phyloP scores from a whole-genome alignment of 2,113 vertebrate species.

The Myocastor coypus region DNA sequence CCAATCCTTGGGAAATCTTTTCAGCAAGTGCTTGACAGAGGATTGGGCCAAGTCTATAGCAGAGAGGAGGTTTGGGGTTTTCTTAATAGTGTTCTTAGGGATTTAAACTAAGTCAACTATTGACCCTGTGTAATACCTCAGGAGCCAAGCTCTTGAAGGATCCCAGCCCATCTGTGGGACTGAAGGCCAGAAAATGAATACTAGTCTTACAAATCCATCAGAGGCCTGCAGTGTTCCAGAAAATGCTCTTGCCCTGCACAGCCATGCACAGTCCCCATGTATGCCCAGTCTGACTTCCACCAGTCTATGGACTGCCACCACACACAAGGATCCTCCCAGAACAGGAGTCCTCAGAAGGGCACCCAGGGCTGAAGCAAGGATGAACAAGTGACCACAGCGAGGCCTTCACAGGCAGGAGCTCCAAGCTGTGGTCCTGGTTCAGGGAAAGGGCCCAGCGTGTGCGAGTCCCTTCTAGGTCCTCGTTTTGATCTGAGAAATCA shows the following conservation, averaged over 20 bases:
- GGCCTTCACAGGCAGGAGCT: neutral
- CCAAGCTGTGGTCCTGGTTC: neutral
- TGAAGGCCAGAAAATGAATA: neutral
- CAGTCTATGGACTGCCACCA: neutral
- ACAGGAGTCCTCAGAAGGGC: neutral
- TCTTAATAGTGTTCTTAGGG: neutral
- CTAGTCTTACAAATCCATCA: neutral
- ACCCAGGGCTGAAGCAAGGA: neutral
- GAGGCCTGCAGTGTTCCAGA: neutral
- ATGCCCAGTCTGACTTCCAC: neutral
- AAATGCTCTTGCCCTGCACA: neutral
- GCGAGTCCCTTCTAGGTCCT: no score
- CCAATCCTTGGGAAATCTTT: neutral
- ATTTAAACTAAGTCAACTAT: neutral
- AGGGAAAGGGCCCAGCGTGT: neutral
- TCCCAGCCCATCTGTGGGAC: neutral
- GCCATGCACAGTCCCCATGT: no score
- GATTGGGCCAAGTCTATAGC: neutral
- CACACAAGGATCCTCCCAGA: neutral
- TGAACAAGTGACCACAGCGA: neutral
- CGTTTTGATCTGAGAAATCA: no score
- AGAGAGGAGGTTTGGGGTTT: no score
- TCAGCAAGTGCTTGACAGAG: neutral
- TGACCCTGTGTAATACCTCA: neutral
- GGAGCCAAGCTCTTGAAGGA: neutral